Evolutionary conservation across 2,888 invertebrate species (phyloP).

Genomic region (Acleris emargana): DNA sequence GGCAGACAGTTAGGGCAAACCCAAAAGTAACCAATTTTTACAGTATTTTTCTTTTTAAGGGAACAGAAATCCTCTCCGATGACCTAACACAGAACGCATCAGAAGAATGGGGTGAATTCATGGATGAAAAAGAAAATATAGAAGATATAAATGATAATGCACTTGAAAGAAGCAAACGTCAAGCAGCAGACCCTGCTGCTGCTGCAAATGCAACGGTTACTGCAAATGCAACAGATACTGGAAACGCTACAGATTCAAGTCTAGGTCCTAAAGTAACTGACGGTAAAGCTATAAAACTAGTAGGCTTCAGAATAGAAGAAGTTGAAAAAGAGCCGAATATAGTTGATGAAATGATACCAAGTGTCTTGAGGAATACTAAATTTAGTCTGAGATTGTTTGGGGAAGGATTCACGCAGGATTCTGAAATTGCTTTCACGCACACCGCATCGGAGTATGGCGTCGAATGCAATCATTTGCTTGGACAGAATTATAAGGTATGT

Average conservation of each 20-base stretch:
- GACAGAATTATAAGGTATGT: slow-evolving; percentile 62
- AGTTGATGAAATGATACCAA: slow-evolving; percentile 68
- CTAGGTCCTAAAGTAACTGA: slow-evolving; percentile 13
- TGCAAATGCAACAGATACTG: not conserved
- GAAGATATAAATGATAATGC: not conserved
- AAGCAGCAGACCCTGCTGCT: not conserved
- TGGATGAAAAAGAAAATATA: not conserved
- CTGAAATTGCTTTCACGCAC: slow-evolving; percentile 69
- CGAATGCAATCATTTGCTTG: slow-evolving; percentile 54
- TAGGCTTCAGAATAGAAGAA: slow-evolving; percentile 70
- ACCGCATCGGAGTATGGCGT: slow-evolving; percentile 49
- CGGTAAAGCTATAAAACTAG: slow-evolving; percentile 45
- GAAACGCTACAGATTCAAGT: slow-evolving; percentile 13
- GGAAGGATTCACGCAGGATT: slow-evolving; percentile 57
- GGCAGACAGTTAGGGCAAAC: too few species aligned
- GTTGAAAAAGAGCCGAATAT: slow-evolving; percentile 69
- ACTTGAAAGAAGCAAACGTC: slow-evolving; percentile 13
- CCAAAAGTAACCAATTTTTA: too few species aligned
- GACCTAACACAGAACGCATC: not conserved
- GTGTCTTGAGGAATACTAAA: slow-evolving; percentile 61
- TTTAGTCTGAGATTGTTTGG: slow-evolving; percentile 70
- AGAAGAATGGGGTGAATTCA: slow-evolving; percentile 21
- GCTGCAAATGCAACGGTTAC: not conserved
- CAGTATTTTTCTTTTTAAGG: slow-evolving; percentile 2
- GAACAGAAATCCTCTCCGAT: slow-evolving; percentile 4